Conservation (phyloP, 2,797 vertebrate species). For the Pelodytes ibericus region DNA sequence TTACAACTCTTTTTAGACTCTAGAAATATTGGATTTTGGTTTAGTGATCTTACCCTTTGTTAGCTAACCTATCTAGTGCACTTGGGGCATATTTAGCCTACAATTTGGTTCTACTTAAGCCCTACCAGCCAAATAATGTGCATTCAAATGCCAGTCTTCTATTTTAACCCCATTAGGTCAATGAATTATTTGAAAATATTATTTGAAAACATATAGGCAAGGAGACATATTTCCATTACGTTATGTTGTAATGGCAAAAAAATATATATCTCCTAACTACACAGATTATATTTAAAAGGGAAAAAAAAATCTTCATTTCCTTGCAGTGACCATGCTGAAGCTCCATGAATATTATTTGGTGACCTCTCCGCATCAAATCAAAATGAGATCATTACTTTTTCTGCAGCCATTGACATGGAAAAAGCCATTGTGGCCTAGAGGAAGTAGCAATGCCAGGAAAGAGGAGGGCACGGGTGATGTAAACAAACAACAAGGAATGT, state of each 20-base stretch:
- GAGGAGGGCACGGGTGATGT: conserved; percentile 3
- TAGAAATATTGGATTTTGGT: no score
- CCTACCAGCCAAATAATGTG: no score
- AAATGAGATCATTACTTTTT: conserved; percentile 16
- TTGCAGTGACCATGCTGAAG: not conserved
- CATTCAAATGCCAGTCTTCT: no score
- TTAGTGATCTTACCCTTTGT: no score
- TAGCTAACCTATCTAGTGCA: no score
- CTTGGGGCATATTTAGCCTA: no score
- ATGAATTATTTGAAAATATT: not conserved
- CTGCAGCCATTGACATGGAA: conserved; percentile 4
- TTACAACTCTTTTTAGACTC: no score
- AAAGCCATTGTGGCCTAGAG: conserved; percentile 17
- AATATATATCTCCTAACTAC: no score
- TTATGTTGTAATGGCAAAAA: conserved; percentile 12
- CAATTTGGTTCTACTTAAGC: no score
- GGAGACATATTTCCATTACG: no score
- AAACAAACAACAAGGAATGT: conserved; percentile 41
- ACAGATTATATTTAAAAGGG: not conserved
- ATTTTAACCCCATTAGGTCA: no score
- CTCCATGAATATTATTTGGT: conserved; percentile 4
- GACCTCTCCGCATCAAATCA: conserved; percentile 36
- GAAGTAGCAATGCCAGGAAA: conserved; percentile 29
- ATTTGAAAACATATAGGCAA: not conserved
- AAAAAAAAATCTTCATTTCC: not conserved